Conservation (phyloP, 1,140 invertebrate species). For the Lordiphosa collinella region DNA sequence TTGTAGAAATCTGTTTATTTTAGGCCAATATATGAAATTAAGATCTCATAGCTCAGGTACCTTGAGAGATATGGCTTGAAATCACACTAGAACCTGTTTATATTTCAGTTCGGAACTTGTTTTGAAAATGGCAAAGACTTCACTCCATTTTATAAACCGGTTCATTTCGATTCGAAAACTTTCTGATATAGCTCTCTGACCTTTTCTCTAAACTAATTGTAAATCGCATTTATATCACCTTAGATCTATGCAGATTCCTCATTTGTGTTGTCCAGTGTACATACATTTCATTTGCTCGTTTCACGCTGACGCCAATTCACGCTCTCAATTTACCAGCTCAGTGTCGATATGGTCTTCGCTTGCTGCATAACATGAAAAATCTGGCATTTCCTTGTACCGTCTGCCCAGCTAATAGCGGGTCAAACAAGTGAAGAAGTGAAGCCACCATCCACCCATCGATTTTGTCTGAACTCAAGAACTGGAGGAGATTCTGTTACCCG, state of each 20-base stretch:
- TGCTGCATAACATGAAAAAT: constrained; percentile 34
- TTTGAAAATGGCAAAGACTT: too few relatives aligned
- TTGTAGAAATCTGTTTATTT: too few relatives aligned
- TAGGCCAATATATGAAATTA: too few relatives aligned
- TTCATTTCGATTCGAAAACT: too few relatives aligned
- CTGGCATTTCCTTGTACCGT: constrained; percentile 25
- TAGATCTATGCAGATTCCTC: not conserved
- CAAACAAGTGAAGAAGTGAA: constrained; percentile 22
- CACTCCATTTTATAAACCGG: too few relatives aligned
- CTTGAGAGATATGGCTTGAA: too few relatives aligned
- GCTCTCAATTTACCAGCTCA: constrained; percentile 45
- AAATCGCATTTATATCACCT: too few relatives aligned
- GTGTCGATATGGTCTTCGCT: constrained; percentile 27
- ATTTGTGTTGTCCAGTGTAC: constrained; percentile 1
- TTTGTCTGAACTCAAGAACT: not conserved
- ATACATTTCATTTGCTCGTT: constrained; percentile 20
- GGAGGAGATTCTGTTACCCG: constrained; percentile 1
- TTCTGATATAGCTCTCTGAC: too few relatives aligned
- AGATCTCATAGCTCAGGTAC: too few relatives aligned
- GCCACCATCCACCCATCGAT: not conserved
- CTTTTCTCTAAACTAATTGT: too few relatives aligned
- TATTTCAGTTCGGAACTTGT: too few relatives aligned
- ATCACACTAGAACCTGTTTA: too few relatives aligned
- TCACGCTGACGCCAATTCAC: constrained; percentile 10
- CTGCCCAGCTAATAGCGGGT: constrained; percentile 23